Evolutionary conservation across 1,140 invertebrate species (phyloP).

Genomic region (Bombus impatiens): DNA sequence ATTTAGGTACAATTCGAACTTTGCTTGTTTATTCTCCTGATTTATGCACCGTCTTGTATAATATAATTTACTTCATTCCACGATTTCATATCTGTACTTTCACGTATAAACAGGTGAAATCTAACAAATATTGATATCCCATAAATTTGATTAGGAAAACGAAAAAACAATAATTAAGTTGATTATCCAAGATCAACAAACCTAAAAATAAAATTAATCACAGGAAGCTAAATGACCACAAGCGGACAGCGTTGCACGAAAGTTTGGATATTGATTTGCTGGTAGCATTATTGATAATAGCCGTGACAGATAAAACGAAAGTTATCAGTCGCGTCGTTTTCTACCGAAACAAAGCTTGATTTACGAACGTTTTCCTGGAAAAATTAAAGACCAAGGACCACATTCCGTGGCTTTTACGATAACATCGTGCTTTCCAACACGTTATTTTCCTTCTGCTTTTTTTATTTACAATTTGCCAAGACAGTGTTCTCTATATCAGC

Average conservation of each 20-base stretch:
- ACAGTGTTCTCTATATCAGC: slow-evolving; percentile 5
- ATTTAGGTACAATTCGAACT: neutral
- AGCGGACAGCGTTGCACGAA: neutral
- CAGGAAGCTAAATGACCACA: neutral
- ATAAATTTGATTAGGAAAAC: neutral
- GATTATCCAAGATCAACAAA: too few species aligned
- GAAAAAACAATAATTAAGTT: neutral
- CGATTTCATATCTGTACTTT: neutral
- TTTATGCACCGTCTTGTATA: neutral
- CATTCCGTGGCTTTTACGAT: neutral
- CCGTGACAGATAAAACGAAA: neutral
- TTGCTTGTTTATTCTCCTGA: neutral
- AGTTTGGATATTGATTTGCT: slow-evolving; percentile 37
- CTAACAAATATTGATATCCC: neutral
- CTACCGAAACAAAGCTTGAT: slow-evolving; percentile 28
- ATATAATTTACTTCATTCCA: too few species aligned
- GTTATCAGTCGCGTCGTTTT: slow-evolving; percentile 4
- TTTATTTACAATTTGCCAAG: slow-evolving; percentile 15
- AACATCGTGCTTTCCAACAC: too few species aligned
- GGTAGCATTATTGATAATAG: slow-evolving; percentile 33
- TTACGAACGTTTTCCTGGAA: slow-evolving; percentile 18
- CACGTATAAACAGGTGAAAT: neutral
- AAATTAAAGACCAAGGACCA: slow-evolving; percentile 21
- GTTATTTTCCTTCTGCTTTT: neutral
- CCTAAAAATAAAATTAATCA: neutral